A percentile compares a stretch with the other conserved stretches of the same genome.
Evolutionary conservation across 2,888 invertebrate genomes (phyloP).

Genomic region (Ornithoptera priamus): DNA sequence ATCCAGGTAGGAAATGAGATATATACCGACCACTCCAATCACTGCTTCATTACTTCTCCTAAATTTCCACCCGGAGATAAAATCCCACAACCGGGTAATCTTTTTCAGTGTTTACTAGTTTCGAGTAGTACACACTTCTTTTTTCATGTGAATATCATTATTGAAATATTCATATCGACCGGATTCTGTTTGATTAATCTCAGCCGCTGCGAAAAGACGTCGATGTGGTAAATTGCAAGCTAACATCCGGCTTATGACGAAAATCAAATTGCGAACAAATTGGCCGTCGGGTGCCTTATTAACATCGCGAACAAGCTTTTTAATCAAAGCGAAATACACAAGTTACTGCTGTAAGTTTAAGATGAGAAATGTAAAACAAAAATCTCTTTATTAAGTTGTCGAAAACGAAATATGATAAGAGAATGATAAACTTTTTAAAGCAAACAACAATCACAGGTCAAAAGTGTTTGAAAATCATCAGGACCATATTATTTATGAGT

Average conservation of each 20-base stretch:
- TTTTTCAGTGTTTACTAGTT: no score
- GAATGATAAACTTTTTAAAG: no score
- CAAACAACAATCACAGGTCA: no score
- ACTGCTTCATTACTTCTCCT: no score
- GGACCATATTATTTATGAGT: no score
- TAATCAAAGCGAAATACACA: constrained; percentile 19
- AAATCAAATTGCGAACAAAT: constrained; percentile 28
- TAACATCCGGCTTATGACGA: constrained; percentile 24
- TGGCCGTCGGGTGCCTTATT: constrained; percentile 25
- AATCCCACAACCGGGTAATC: no score
- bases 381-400: background rate
- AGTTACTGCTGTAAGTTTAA: background rate
- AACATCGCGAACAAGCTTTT: constrained; percentile 21
- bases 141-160: background rate
- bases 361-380: background rate
- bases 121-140: background rate
- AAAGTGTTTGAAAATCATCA: no score
- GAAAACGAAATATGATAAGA: no score
- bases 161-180: background rate
- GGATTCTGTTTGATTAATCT: constrained; percentile 13
- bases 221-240: constrained; percentile 26
- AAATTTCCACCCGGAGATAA: no score
- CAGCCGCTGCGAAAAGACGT: constrained; percentile 14
- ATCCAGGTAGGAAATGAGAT: no score
- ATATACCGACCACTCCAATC: no score